Evolutionary conservation across 1,140 invertebrate genomes (phyloP).

Genomic region (Himalopsyche phryganea): DNA sequence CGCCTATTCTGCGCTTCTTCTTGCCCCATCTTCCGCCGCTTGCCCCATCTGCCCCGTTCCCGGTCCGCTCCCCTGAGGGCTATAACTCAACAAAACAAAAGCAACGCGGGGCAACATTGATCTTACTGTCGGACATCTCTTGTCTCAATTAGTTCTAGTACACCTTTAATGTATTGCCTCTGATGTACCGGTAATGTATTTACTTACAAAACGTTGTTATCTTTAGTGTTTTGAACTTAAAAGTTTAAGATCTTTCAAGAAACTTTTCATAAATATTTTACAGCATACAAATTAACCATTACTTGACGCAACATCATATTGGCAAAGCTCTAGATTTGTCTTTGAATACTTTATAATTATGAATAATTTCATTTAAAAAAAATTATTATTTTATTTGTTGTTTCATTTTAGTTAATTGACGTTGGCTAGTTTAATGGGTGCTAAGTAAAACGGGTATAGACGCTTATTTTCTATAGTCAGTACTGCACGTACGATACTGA

Average conservation of each 20-base stretch:
- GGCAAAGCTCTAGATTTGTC: too few species aligned
- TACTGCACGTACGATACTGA: too few species aligned
- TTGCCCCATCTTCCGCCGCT: too few species aligned
- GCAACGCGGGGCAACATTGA: constrained; percentile 25
- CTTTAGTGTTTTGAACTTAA: neutral
- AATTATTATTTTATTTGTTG: too few species aligned
- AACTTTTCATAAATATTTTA: neutral
- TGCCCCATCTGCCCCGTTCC: neutral
- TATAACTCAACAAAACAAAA: constrained; percentile 27
- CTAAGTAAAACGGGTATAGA: too few species aligned
- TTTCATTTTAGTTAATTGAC: too few species aligned
- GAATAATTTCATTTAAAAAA: too few species aligned
- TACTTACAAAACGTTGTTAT: constrained; percentile 3
- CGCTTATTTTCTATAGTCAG: too few species aligned
- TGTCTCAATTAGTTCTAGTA: constrained; percentile 27
- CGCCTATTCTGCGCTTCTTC: neutral
- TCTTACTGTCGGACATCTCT: constrained; percentile 27
- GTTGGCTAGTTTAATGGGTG: too few species aligned
- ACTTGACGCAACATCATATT: too few species aligned
- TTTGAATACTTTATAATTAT: too few species aligned
- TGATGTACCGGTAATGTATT: constrained; percentile 13
- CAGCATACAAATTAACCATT: too few species aligned
- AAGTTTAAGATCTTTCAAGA: neutral
- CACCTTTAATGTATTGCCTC: constrained; percentile 24
- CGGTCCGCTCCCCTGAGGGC: neutral